Evolutionary conservation across 2,888 invertebrate species (phyloP).

Genomic region (Agonopterix subpropinquella): DNA sequence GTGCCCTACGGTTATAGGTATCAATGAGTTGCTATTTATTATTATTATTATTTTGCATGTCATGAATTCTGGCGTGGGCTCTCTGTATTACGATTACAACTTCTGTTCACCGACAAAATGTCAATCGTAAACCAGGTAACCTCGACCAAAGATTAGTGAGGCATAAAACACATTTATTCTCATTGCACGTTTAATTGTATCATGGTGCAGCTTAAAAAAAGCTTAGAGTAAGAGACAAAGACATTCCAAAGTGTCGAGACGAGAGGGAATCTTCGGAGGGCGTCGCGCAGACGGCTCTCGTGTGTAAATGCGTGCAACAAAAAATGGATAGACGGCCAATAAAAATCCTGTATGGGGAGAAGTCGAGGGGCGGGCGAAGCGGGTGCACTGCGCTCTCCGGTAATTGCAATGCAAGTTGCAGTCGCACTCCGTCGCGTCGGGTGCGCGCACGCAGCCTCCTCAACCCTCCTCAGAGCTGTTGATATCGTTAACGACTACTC

Average conservation of each 20-base stretch:
- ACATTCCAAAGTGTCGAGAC: constrained; percentile 57
- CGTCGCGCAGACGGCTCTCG: constrained; percentile 61
- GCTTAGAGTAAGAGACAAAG: constrained; percentile 46
- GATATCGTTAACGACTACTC: constrained; percentile 10
- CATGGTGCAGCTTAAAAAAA: constrained; percentile 26
- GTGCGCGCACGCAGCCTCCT: constrained; percentile 70
- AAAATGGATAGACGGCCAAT: constrained; percentile 70
- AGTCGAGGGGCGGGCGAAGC: constrained; percentile 66
- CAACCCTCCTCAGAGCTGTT: constrained; percentile 13
- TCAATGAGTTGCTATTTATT: not conserved
- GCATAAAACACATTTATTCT: not conserved
- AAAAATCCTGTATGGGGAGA: constrained; percentile 67
- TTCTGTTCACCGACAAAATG: too few relatives aligned
- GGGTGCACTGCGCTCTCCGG: constrained; percentile 54
- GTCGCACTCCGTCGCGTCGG: constrained; percentile 61
- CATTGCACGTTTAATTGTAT: constrained; percentile 1
- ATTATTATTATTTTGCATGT: not conserved
- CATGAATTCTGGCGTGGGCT: too few relatives aligned
- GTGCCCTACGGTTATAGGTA: constrained; percentile 26
- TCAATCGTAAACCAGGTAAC: too few relatives aligned
- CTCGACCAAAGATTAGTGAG: not conserved
- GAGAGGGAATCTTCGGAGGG: constrained; percentile 62
- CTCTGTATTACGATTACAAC: too few relatives aligned
- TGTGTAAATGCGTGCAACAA: constrained; percentile 64
- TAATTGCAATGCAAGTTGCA: constrained; percentile 63